Evolutionary conservation across 92 coral and sea anemone genomes (phyloP), one percentile per base, ranked within the genome.

Genomic region (Paramuricea clavata): DNA sequence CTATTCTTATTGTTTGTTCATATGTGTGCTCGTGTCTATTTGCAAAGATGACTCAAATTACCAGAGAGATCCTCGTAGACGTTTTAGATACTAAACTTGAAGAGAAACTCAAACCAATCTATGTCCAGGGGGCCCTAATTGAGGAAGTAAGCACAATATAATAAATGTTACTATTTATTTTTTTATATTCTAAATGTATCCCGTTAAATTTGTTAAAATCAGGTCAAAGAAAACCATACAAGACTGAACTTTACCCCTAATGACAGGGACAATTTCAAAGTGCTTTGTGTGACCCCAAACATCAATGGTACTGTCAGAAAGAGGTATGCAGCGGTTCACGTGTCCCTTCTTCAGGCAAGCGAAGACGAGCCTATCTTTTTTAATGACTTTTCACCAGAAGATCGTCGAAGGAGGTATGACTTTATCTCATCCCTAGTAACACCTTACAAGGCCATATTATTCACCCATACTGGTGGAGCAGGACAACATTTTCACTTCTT

Each of bases 191-290:
- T n/a, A n/a, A n/a, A n/a, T n/a, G n/a, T n/a, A n/a, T n/a, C n/a
- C n/a, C n/a, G n/a, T n/a, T n/a, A n/a, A n/a, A n/a, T n/a, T n/a
- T n/a, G n/a, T n/a, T n/a, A n/a, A n/a, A n/a, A n/a, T n/a, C n/a
- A n/a, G 89, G 83, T 86, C 35, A 86, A 86, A 76, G 78, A 56
- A 67, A 49, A 77, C 78, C 89, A 86, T 60, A 61, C 77, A 0
- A 76, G 82, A 86, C 71, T 81, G 83, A 31, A 28, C 47, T 86
- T 76, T 43, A 73, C 39, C 27, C 50, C 28, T 39, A 61, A 43
- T 28, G 78, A 68, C n/a, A n/a, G n/a, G n/a, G n/a, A n/a, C n/a
- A n/a, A n/a, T n/a, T n/a, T n/a, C n/a, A n/a, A n/a, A n/a, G 89
- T 86, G 30, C 39, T 86, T 3, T 73, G 79, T 27, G 33, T 2